A percentile compares a stretch with the other conserved stretches of the same genome.
These are phyloP conservation scores for Eugnorisma glareosa DNA, from an alignment of 2,888 invertebrate genomes.

Conservation along the genomic window DNA sequence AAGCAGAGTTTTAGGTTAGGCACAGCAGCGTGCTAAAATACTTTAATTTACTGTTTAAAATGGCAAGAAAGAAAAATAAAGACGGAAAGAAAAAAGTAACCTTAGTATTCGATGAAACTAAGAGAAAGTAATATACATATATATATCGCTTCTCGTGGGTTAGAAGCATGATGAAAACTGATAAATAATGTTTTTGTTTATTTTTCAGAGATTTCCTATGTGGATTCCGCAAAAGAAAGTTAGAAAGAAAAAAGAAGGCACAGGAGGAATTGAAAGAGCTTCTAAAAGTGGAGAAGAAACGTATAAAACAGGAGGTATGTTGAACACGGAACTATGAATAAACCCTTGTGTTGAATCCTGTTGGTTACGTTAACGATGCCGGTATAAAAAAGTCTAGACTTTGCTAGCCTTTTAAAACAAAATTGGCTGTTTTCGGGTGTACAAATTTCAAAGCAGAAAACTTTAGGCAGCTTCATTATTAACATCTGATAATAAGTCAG, in stretches of 20 bases:
- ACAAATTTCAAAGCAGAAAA: background rate
- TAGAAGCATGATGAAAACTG: no score
- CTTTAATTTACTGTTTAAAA: conserved; percentile 52
- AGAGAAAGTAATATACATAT: conserved; percentile 79
- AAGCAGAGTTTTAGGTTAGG: conserved; percentile 30
- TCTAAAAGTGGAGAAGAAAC: conserved; percentile 94
- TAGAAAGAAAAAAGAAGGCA: conserved; percentile 94
- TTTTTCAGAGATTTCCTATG: conserved; percentile 93
- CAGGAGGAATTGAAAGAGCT: conserved; percentile 93
- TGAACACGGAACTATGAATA: background rate
- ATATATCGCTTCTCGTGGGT: no score
- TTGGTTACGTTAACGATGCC: background rate
- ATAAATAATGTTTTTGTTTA: conserved; percentile 19
- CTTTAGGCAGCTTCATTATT: background rate
- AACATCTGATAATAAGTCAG: background rate
- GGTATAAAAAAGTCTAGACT: background rate
- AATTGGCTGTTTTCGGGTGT: background rate
- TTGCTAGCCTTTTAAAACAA: background rate
- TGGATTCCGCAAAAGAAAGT: conserved; percentile 95
- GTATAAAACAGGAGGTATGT: conserved; percentile 93
- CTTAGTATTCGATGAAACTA: conserved; percentile 86
- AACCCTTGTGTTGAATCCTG: background rate
- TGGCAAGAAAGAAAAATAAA: conserved; percentile 83
- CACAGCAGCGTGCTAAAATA: conserved; percentile 12
- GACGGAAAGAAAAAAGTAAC: conserved; percentile 82